These are phyloP conservation scores for Ericerus pela DNA, from an alignment of 1,140 invertebrate species.

Conservation along the genomic window DNA sequence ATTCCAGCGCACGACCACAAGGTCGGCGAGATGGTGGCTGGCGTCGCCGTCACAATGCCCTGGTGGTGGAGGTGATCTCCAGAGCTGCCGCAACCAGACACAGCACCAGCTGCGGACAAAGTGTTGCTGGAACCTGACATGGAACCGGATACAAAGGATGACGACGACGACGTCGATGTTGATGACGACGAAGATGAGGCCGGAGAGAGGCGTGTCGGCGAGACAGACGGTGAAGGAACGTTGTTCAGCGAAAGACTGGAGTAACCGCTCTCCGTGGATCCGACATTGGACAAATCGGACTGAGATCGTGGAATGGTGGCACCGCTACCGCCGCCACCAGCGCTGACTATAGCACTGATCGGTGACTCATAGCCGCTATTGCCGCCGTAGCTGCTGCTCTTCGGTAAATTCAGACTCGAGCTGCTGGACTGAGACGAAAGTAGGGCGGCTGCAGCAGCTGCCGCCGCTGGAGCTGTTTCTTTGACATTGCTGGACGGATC, in stretches of 20 bases:
- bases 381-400: too few relatives aligned
- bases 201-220: conserved; percentile 14
- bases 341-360: too few relatives aligned
- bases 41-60: too few relatives aligned
- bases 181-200: background rate
- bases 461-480: background rate
- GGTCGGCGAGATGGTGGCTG: too few relatives aligned
- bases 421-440: background rate
- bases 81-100: too few relatives aligned
- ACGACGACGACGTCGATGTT: background rate
- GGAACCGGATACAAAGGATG: background rate
- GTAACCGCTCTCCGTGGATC: conserved; percentile 19
- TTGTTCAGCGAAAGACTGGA: conserved; percentile 17
- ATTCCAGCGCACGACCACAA: conserved; percentile 13
- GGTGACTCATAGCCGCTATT: too few relatives aligned
- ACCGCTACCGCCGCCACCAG: too few relatives aligned
- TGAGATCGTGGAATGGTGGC: too few relatives aligned
- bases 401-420: conserved; percentile 11
- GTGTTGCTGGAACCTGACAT: too few relatives aligned
- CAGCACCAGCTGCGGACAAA: too few relatives aligned
- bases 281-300: conserved; percentile 18
- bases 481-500: conserved; percentile 21
- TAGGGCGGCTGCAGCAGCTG: too few relatives aligned
- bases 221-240: conserved; percentile 15
- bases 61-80: too few relatives aligned